Base-by-base conservation (phyloP, 37 sponge, comb jelly and placozoan species). In the Cladorhizidae sp. region DNA sequence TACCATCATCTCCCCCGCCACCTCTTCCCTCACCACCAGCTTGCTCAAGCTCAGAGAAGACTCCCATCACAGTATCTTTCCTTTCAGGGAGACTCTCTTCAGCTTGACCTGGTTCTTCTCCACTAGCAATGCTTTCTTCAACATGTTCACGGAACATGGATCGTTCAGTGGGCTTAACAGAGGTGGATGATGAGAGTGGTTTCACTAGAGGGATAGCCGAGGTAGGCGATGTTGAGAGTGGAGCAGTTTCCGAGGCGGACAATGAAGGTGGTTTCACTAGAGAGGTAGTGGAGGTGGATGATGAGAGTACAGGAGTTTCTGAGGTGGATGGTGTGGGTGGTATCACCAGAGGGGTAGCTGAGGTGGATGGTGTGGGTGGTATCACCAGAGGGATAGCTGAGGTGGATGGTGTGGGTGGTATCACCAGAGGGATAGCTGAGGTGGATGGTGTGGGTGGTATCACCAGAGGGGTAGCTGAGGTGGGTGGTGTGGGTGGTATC, bases 401-500 rank as follows among this genome's bases (percentile, higher is more conserved):
- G 9, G 49, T 45, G 5, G 49, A 45, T 45, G 49, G 49, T 12
- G 49, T 45, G 49, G 9, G 9, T 9, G 50, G 15, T n/a, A 18
- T 49, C 26, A 49, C 49, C 11, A 42, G 25, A n/a, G 15, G 15
- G 29, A 7, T 6, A 61, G 25, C 12, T 7, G 72, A n/a, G 26
- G 72, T 49, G 42, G 72, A 26, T 20, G 50, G 38, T 69, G 40
- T 3, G 5, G 40, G 35, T 17, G 38, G 42, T 18, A 21, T 18
- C 26, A 71, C 72, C 12, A 15, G 49, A 45, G 49, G 49, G 5
- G 49, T 45, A 32, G 31, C 2, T 35, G 35, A 65, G 67, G 67
- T 65, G 67, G 67, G 32, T 65, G 67, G 67, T 65, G 67, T 32
- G 3, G 67, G 31, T 32, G 67, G 35, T 65, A 11, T 31, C 67